These are phyloP conservation scores for Leptosomus discolor DNA, from an alignment of 2,113 vertebrate genomes.

Conservation along the genomic window DNA sequence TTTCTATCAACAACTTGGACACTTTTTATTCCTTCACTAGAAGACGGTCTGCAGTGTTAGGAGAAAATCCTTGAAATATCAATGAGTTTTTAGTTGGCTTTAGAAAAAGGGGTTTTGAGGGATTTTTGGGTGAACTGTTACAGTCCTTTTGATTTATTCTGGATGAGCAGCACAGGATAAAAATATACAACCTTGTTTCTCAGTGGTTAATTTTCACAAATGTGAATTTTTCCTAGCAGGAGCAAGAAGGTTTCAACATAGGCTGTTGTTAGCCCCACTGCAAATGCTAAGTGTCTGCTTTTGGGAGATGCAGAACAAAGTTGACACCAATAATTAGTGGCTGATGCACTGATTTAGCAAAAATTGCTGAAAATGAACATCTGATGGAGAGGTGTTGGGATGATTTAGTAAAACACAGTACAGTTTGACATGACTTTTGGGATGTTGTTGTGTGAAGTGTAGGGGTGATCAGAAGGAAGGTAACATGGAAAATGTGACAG, in stretches of 20 bases:
- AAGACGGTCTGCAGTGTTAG: neutral
- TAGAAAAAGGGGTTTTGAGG: neutral
- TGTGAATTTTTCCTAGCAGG: neutral
- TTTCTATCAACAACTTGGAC: neutral
- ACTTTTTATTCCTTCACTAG: neutral
- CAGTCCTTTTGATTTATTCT: neutral
- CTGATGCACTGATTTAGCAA: conserved; percentile 7
- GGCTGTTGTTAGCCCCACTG: conserved; percentile 8
- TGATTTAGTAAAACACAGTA: neutral
- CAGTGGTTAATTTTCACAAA: conserved; percentile 12
- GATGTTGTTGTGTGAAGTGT: neutral
- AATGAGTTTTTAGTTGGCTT: neutral
- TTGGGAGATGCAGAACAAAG: conserved; percentile 40
- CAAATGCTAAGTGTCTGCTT: conserved; percentile 29
- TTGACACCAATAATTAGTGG: conserved; percentile 29
- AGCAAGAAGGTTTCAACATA: neutral
- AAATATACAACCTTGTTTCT: neutral
- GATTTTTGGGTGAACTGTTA: neutral
- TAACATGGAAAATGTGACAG: neutral
- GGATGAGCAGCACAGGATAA: neutral
- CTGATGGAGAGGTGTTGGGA: neutral
- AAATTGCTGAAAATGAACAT: conserved; percentile 4
- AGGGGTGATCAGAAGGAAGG: neutral
- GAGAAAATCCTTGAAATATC: neutral
- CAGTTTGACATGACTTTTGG: neutral